Evolutionary conservation across 2,113 vertebrate genomes (phyloP), one percentile per base, ranked within the genome.

Genomic region (Aptenodytes forsteri): DNA sequence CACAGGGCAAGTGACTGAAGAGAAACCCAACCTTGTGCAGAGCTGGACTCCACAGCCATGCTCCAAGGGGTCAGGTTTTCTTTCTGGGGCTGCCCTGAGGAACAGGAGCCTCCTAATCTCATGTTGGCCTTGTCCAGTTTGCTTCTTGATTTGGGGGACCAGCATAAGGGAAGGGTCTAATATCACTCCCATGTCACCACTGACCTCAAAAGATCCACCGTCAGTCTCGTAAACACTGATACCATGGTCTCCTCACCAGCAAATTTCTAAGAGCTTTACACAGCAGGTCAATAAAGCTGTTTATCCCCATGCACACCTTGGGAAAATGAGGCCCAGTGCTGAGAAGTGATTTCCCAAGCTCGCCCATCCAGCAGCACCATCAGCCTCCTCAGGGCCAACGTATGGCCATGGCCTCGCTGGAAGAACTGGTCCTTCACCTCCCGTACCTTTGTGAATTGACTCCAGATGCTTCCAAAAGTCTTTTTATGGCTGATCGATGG

Each of bases 351-450:
- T 75, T 75, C 38, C n/a, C 23, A 83, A 80, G 17, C 55, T 81
- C 1, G 0, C 15, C 52, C 5, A 0, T 40, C 32, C 66, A 76
- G 54, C 69, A 66, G 21, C 86, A 76, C 20, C 44, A 26, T 1
- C 73, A 54, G 1, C 42, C 32, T 38, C 46, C 9, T 44, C 3
- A 59, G 64, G 38, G 27, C 16, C 54, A 40, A n/a, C 1, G 1
- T 20, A 44, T 21, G 32, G 26, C 34, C 52, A 19, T 22, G 32
- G 30, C 29, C 46, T n/a, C 7, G 1, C 40, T 50, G 46, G 30
- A 66, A 62, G 34, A 38, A 46, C 55, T 83, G 36, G 4, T 36
- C 56, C 86, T 79, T 79, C 73, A 49, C 17, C 16, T 82, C 40
- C 32, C 1, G 1, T 16, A 3, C 25, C 17, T 50, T 49, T 17